A percentile compares a stretch with the other conserved stretches of the same genome.
Conservation (phyloP, 2,113 vertebrate species). For the Columbina picui region DNA sequence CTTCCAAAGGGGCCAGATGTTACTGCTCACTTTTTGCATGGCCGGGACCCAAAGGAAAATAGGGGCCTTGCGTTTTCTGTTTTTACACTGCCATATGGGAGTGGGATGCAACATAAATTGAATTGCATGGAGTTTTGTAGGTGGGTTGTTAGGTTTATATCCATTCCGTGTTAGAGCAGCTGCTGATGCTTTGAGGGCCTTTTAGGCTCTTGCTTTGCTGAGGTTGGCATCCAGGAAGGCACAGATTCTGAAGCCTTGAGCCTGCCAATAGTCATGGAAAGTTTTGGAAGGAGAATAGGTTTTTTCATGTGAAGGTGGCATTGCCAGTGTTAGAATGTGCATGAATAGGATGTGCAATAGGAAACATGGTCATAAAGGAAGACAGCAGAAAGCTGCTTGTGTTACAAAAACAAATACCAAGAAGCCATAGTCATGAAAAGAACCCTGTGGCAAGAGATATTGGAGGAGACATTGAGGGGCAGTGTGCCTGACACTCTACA, state of each 20-base stretch:
- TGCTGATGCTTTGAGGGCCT: neutral
- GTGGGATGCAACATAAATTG: neutral
- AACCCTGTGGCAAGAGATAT: accelerated
- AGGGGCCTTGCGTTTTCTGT: neutral
- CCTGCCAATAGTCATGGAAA: neutral
- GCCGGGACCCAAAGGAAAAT: neutral
- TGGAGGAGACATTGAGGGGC: accelerated
- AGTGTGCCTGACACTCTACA: accelerated
- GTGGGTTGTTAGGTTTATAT: neutral
- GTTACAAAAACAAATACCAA: neutral
- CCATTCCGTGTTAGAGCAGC: neutral
- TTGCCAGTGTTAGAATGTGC: neutral
- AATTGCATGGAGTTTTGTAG: neutral
- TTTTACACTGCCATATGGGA: neutral
- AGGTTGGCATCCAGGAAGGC: neutral
- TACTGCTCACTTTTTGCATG: neutral
- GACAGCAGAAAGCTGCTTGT: neutral
- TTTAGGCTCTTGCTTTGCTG: neutral
- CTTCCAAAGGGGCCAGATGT: neutral
- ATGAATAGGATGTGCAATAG: neutral
- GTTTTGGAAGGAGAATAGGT: neutral
- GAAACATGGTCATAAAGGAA: neutral
- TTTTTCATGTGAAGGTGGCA: neutral
- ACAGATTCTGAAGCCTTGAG: neutral
- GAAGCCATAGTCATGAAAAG: neutral